Conservation (phyloP, 2,113 vertebrate genomes). For the Passerina amoena region DNA sequence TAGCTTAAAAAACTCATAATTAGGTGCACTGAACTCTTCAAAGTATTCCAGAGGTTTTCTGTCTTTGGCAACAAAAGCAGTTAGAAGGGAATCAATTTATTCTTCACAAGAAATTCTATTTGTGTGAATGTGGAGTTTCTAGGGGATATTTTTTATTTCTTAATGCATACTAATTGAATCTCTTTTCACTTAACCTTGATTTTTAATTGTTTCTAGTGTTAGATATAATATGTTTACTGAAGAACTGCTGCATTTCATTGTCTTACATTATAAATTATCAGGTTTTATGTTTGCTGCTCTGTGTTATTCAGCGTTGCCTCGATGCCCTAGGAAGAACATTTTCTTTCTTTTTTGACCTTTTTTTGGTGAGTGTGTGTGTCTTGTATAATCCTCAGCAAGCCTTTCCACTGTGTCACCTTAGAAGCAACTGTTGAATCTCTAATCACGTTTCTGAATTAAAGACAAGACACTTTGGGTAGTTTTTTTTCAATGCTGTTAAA, state of each 20-base stretch:
- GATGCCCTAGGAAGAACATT: neutral
- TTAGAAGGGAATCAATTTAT: neutral
- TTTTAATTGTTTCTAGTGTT: neutral
- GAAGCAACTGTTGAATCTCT: neutral
- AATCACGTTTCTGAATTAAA: neutral
- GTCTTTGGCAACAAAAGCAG: neutral
- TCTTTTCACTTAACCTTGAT: neutral
- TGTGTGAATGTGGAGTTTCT: neutral
- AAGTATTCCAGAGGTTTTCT: neutral
- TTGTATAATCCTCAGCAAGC: neutral
- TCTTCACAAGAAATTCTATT: neutral
- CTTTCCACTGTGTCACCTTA: neutral
- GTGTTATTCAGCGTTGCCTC: neutral
- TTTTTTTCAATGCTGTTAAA: neutral
- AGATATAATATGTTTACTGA: neutral
- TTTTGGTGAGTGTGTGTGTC: neutral
- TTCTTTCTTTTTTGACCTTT: neutral
- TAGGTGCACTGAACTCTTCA: neutral
- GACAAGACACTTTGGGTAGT: neutral
- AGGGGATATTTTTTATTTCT: neutral
- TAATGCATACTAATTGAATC: neutral
- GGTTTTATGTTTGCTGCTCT: neutral
- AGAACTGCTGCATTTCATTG: neutral
- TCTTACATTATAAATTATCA: neutral
- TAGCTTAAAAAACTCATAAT: neutral